Evolutionary conservation across 1,140 invertebrate genomes (phyloP).

Genomic region (Metaphire vulgaris): DNA sequence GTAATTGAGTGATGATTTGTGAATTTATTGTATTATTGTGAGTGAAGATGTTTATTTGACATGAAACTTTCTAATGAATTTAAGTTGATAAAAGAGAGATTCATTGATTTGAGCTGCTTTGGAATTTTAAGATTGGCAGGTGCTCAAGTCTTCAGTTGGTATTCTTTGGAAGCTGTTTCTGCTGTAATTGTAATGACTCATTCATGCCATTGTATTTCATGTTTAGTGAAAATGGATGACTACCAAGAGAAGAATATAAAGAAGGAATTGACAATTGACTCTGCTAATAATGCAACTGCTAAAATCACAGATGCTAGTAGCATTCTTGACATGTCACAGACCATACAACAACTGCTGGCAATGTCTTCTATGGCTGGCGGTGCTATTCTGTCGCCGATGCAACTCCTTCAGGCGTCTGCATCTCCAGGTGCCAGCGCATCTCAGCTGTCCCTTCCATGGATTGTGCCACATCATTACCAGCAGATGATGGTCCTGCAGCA

Average conservation of each 20-base stretch:
- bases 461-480: conserved; percentile 18
- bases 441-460: conserved; percentile 15
- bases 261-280: background rate
- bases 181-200: no score
- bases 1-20: no score
- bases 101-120: no score
- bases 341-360: conserved; percentile 13
- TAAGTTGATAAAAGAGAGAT: no score
- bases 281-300: background rate
- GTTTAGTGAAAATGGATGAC: background rate
- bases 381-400: conserved; percentile 10
- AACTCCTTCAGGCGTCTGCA: conserved; percentile 11
- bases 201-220: no score
- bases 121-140: no score
- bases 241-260: background rate
- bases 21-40: no score
- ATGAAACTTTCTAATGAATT: no score
- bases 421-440: background rate
- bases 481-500: conserved; percentile 20
- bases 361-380: background rate
- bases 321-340: conserved; percentile 17
- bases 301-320: background rate
- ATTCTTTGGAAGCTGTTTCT: no score
- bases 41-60: no score
- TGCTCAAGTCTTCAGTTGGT: no score